Base-by-base conservation (phyloP, 2,113 vertebrate genomes). In the Peromyscus maniculatus region DNA sequence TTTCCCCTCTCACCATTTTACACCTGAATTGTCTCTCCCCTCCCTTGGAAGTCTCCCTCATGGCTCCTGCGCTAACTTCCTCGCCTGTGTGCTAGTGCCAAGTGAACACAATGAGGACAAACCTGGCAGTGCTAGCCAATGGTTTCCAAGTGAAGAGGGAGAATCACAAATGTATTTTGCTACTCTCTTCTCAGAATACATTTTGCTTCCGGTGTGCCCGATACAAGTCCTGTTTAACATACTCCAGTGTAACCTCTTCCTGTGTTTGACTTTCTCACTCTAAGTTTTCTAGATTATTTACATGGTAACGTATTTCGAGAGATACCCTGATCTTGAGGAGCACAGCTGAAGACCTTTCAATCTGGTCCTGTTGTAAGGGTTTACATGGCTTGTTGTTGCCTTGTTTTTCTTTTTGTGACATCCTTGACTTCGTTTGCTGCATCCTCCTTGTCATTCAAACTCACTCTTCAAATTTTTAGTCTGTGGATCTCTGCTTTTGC, bases 391-490 rank as follows among this genome's bases (percentile, higher is more conserved):
- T 59, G 19, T 75, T 43, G 8, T 74, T 74, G 72, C 26, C 17
- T 46, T 77, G 74, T 46, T 74, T 91, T 77, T 28, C 39, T n/a
- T 95, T 78, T 95, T 31, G 43, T 26, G 94, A 75, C 86, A 78
- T 82, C 57, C 16, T 92, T 52, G 21, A 9, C 17, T 89, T 91
- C 46, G 62, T 66, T 74, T 82, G 7, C 75, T 79, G 1, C 16
- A 2, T 79, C 57, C 5, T 84, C 90, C 5, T 91, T 74, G 2
- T 7, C 24, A 75, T 75, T 43, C 39, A 43, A 75, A 12, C 39
- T 43, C 21, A 24, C 7, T 75, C 72, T 75, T 75, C n/a, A 75
- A 19, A 75, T 43, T 75, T 39, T 74, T 22, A 43, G 72, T 74
- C 4, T 43, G 21, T 43, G 21, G 39, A 75, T 75, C 72, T 75